Conservation (phyloP, 2,888 invertebrate species). For the Schizaphis graminum region DNA sequence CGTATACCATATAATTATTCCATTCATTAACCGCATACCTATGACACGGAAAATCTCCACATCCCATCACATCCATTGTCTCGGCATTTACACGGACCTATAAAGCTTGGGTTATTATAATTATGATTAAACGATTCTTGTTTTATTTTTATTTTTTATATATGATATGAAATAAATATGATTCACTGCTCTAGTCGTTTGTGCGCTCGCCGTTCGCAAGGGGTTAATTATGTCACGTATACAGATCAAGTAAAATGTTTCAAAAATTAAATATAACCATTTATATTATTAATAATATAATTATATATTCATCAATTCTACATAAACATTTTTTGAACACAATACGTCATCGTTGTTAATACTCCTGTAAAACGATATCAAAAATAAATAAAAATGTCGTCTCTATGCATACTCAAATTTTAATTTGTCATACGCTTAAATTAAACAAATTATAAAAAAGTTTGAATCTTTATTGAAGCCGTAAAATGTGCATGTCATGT, state of each 20-base stretch:
- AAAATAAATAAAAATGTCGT: neutral
- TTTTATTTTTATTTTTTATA: slow-evolving; percentile 25
- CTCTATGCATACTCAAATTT: neutral
- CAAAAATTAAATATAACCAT: neutral
- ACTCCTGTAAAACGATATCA: neutral
- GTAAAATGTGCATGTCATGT: neutral
- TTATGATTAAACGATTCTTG: slow-evolving; percentile 60
- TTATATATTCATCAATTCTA: neutral
- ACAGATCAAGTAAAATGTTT: neutral
- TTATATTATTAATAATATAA: neutral
- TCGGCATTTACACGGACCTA: slow-evolving; percentile 30
- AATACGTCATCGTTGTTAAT: neutral
- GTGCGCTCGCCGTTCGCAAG: neutral
- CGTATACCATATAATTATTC: slow-evolving; percentile 60
- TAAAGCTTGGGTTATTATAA: slow-evolving; percentile 46
- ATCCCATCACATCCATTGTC: slow-evolving; percentile 63
- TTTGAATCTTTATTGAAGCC: neutral
- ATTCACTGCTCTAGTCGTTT: neutral
- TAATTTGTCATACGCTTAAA: neutral
- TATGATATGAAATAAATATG: slow-evolving; percentile 43
- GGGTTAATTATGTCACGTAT: slow-evolving; percentile 4
- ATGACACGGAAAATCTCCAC: slow-evolving; percentile 64
- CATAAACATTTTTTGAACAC: neutral
- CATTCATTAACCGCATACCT: slow-evolving; percentile 64
- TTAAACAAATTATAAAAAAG: neutral